phyloP scores from a whole-genome alignment of 2,888 invertebrate species.

The Eristalis arbustorum region DNA sequence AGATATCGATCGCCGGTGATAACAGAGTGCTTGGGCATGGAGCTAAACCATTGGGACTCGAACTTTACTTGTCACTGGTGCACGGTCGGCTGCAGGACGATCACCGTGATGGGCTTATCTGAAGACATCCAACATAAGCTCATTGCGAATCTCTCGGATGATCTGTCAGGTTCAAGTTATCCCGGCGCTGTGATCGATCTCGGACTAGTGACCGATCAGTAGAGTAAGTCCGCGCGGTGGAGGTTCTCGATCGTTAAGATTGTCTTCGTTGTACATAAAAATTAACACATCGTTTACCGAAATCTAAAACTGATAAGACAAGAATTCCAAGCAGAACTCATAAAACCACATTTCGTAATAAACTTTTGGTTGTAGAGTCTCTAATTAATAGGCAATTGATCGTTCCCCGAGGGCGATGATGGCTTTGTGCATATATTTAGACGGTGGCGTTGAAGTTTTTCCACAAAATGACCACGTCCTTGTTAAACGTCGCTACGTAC shows the following conservation, averaged over 20 bases:
- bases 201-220: not conserved
- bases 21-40: conserved; percentile 1
- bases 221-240: conserved; percentile 4
- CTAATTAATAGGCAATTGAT: conserved; percentile 50
- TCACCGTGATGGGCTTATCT: not conserved
- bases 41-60: not conserved
- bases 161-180: not conserved
- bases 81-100: not conserved
- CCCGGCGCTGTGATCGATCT: not conserved
- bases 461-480: not conserved
- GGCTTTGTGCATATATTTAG: not conserved
- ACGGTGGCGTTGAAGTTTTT: not conserved
- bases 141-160: not conserved
- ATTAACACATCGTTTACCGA: conserved; percentile 53
- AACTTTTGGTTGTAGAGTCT: conserved; percentile 31
- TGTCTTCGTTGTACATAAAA: conserved; percentile 48
- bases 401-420: conserved; percentile 11
- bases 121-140: not conserved
- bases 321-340: conserved; percentile 19
- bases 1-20: conserved; percentile 46
- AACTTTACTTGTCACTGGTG: not conserved
- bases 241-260: conserved; percentile 38
- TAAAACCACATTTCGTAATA: conserved; percentile 59
- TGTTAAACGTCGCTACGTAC: not conserved
- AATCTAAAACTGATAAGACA: conserved; percentile 54